A percentile compares a stretch with the other conserved stretches of the same genome.
phyloP scores from a whole-genome alignment of 2,113 vertebrate species.

The Glaucomys volans region DNA sequence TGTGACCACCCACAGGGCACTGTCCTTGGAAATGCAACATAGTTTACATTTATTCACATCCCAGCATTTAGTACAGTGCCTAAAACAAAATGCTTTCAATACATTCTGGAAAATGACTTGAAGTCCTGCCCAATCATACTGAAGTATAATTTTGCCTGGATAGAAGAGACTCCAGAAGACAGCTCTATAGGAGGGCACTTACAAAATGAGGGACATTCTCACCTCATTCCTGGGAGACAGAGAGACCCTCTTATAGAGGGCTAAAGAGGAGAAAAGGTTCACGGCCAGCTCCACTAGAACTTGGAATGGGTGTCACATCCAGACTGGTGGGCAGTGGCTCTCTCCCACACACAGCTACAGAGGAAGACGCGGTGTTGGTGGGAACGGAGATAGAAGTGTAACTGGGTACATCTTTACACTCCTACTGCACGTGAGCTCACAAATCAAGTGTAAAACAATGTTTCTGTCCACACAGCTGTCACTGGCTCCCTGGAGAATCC shows the following conservation, averaged over 20 bases:
- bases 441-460: background rate
- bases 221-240: background rate
- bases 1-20: background rate
- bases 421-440: background rate
- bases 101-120: constrained; percentile 36
- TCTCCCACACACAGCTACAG: background rate
- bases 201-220: background rate
- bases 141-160: background rate
- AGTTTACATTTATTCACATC: background rate
- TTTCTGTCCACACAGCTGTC: background rate
- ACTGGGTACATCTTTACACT: background rate
- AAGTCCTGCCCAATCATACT: background rate
- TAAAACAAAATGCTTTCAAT: constrained; percentile 16
- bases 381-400: background rate
- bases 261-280: background rate
- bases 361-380: background rate
- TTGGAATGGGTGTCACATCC: background rate
- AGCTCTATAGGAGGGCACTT: background rate
- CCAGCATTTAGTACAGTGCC: background rate
- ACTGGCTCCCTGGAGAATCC: background rate
- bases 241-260: background rate
- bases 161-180: constrained; percentile 25
- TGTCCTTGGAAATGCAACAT: background rate
- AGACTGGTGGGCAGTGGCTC: background rate
- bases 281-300: too few relatives aligned